Percentiles rank a stretch among this genome's conserved stretches.
Conservation (phyloP, 2,888 invertebrate species). For the Campoplex capitator region DNA sequence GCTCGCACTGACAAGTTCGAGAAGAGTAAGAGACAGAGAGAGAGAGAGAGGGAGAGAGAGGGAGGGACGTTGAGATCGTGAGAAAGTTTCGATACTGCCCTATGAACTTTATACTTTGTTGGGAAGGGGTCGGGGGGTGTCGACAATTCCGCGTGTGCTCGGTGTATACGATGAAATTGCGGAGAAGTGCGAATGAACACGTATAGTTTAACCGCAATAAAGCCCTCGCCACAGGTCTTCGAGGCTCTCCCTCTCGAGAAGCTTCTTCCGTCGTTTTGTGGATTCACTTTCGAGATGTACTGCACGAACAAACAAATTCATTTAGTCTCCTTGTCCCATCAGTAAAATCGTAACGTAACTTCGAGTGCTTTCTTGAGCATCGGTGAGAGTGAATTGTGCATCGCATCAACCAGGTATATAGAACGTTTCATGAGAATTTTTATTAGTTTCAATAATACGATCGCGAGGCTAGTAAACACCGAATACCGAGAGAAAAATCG, state of each 20-base stretch:
- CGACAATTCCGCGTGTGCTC: conserved; percentile 34
- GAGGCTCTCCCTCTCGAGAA: conserved; percentile 8
- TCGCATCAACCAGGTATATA: background rate
- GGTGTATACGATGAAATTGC: background rate
- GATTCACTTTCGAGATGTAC: conserved; percentile 17
- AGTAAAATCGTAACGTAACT: conserved; percentile 28
- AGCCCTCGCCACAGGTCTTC: conserved; percentile 44
- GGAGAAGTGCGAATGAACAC: conserved; percentile 7
- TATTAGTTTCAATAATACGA: background rate
- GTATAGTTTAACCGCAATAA: conserved; percentile 38
- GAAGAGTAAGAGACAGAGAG: background rate
- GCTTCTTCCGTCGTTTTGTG: conserved; percentile 46
- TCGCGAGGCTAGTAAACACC: background rate
- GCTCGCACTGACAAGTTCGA: conserved; percentile 17
- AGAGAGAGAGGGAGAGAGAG: no score
- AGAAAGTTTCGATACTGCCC: conserved; percentile 11
- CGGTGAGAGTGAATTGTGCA: conserved; percentile 21
- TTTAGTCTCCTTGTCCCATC: conserved; percentile 23
- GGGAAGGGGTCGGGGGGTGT: background rate
- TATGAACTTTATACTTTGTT: conserved; percentile 37
- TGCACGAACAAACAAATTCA: conserved; percentile 23
- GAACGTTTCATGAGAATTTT: background rate
- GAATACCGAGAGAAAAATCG: background rate
- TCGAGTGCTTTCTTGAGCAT: conserved; percentile 45
- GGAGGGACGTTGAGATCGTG: background rate